These are phyloP conservation scores for Drosophila lutescens DNA, from an alignment of 2,888 invertebrate species.

Conservation along the genomic window DNA sequence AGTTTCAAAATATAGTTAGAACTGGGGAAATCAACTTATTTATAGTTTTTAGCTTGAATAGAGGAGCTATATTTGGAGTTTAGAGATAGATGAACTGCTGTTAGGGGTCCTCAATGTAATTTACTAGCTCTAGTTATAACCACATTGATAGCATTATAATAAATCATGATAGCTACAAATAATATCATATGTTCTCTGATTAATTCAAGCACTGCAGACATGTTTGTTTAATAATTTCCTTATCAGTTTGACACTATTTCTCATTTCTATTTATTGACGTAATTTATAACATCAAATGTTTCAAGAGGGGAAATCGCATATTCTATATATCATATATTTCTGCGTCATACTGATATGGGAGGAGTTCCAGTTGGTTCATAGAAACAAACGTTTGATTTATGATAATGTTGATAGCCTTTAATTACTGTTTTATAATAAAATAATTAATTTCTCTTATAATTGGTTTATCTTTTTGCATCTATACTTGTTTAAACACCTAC, in stretches of 20 bases:
- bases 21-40: background rate
- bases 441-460: background rate
- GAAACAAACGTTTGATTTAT: background rate
- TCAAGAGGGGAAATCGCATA: background rate
- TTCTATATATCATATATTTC: background rate
- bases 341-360: background rate
- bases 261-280: background rate
- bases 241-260: constrained; percentile 10
- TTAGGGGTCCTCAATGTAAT: background rate
- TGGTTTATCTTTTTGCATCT: background rate
- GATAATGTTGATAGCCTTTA: background rate
- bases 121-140: background rate
- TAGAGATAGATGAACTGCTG: background rate
- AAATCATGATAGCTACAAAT: constrained; percentile 18
- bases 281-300: constrained; percentile 13
- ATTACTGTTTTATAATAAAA: background rate
- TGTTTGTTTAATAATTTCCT: constrained; percentile 14
- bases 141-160: background rate
- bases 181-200: constrained; percentile 19
- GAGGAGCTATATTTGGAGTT: constrained; percentile 5
- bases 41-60: background rate
- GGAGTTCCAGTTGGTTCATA: background rate
- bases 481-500: background rate
- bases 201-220: constrained; percentile 17
- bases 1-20: background rate